Evolutionary conservation across 2,888 invertebrate genomes (phyloP).

Genomic region (Drosophila macrothrix): DNA sequence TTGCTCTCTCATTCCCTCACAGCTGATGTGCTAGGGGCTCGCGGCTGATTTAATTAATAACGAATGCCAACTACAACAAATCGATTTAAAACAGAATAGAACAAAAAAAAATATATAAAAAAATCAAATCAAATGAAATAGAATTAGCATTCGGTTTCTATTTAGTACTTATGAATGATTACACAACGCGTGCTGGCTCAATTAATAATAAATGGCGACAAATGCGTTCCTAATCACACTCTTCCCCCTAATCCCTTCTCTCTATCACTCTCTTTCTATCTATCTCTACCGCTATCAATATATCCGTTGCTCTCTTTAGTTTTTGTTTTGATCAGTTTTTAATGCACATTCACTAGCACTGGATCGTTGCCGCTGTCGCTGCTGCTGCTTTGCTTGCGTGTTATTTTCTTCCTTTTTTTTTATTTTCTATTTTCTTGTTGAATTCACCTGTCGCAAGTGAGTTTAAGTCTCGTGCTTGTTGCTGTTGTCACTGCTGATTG

Average conservation of each 20-base stretch:
- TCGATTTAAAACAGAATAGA: conserved; percentile 63
- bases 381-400: conserved; percentile 40
- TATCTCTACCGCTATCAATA: background rate
- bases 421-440: conserved; percentile 17
- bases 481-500: conserved; percentile 21
- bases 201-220: conserved; percentile 46
- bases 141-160: conserved; percentile 55
- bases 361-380: conserved; percentile 19
- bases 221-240: conserved; percentile 49
- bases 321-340: conserved; percentile 62
- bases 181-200: conserved; percentile 72
- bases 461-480: conserved; percentile 14
- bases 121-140: conserved; percentile 55
- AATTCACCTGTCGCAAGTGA: conserved; percentile 21
- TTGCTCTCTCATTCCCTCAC: conserved; percentile 44
- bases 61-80: conserved; percentile 80
- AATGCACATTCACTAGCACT: conserved; percentile 42
- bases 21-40: conserved; percentile 51
- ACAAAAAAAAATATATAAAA: conserved; percentile 40
- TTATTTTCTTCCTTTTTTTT: conserved; percentile 3
- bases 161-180: conserved; percentile 70
- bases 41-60: conserved; percentile 74
- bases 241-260: background rate
- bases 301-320: conserved; percentile 27
- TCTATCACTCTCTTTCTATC: background rate